A percentile compares a stretch with the other conserved stretches of the same genome.
phyloP scores from a whole-genome alignment of 2,797 vertebrate genomes.

The Syngnathus rostellatus region DNA sequence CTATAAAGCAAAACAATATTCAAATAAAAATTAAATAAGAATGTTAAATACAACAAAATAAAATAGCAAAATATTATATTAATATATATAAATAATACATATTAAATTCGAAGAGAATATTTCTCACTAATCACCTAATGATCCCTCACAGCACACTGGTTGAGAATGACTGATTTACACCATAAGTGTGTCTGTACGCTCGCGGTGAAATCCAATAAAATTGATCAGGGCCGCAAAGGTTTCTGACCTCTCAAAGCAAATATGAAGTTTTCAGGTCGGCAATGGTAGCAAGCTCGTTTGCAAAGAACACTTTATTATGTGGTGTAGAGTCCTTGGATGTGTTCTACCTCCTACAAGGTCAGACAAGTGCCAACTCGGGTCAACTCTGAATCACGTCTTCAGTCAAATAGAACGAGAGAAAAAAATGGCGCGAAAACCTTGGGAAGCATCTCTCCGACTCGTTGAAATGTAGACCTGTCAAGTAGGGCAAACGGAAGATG shows the following conservation, averaged over 20 bases:
- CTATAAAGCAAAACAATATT: too few relatives aligned
- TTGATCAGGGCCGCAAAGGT: constrained; percentile 1
- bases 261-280: background rate
- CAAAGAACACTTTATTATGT: background rate
- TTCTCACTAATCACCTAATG: background rate
- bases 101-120: background rate
- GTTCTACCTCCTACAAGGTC: constrained; percentile 36
- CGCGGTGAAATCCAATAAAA: background rate
- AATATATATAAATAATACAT: too few relatives aligned
- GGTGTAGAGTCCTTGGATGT: constrained; percentile 19
- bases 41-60: too few relatives aligned
- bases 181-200: background rate
- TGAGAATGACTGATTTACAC: background rate
- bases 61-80: too few relatives aligned
- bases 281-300: background rate
- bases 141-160: background rate
- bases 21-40: too few relatives aligned
- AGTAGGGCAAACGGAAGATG: constrained; percentile 62
- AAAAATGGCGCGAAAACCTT: constrained; percentile 1
- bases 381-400: constrained; percentile 28
- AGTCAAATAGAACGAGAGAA: background rate
- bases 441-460: constrained; percentile 32
- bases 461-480: constrained; percentile 58
- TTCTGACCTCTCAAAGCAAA: background rate
- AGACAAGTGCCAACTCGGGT: constrained; percentile 13